These are phyloP conservation scores for Rhegmatorhina hoffmannsi DNA, from an alignment of 2,113 vertebrate species.

Conservation along the genomic window DNA sequence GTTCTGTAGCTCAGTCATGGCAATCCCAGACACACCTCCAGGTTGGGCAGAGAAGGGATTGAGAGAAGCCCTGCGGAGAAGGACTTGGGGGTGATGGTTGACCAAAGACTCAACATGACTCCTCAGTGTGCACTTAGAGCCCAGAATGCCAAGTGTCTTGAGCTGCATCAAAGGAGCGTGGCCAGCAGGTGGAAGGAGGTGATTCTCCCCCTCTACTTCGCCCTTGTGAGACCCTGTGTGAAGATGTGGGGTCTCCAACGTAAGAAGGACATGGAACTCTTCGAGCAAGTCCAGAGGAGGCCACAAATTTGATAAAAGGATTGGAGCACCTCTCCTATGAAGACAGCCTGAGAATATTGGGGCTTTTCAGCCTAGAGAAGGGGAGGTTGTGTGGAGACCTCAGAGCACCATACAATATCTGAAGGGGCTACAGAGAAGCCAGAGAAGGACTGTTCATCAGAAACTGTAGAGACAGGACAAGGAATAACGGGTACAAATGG, in stretches of 20 bases:
- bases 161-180: neutral
- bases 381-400: neutral
- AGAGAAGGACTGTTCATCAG: neutral
- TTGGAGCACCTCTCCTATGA: neutral
- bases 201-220: neutral
- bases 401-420: neutral
- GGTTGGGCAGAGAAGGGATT: accelerated
- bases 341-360: neutral
- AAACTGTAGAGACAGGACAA: neutral
- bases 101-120: neutral
- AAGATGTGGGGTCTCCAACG: accelerated
- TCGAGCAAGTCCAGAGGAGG: neutral
- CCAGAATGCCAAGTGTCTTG: neutral
- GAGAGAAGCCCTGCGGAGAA: neutral
- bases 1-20: accelerated
- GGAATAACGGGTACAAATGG: neutral
- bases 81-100: neutral
- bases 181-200: neutral
- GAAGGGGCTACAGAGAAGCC: neutral
- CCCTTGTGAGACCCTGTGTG: neutral
- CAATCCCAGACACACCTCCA: neutral
- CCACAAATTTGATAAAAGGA: neutral
- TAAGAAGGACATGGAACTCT: neutral
- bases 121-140: neutral
- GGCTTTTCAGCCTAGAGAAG: neutral